Evolutionary conservation across 2,888 invertebrate species (phyloP).

Genomic region (Colostygia pectinataria): DNA sequence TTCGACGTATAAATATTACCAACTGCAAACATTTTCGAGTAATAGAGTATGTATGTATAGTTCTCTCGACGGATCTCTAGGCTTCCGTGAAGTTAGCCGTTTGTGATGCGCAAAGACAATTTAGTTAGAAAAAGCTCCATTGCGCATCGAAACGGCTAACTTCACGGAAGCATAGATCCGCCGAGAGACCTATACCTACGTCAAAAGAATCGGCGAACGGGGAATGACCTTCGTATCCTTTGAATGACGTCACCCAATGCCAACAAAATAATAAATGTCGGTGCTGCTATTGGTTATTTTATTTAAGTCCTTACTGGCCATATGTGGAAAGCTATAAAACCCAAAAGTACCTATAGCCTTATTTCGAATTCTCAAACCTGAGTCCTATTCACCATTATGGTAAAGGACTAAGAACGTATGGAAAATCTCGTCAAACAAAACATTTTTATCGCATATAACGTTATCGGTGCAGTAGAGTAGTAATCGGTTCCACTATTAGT

Average conservation of each 20-base stretch:
- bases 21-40: no score
- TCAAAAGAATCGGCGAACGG: slow-evolving; percentile 18
- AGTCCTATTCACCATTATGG: no score
- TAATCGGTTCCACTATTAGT: slow-evolving; percentile 51
- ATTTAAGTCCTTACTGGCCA: slow-evolving; percentile 34
- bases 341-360: slow-evolving; percentile 5
- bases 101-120: no score
- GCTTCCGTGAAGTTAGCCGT: no score
- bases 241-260: slow-evolving; percentile 47
- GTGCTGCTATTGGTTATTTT: slow-evolving; percentile 34
- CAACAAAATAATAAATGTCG: slow-evolving; percentile 26
- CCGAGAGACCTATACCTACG: no score
- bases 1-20: no score
- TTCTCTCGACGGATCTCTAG: no score
- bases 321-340: slow-evolving; percentile 37
- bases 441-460: slow-evolving; percentile 48
- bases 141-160: no score
- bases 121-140: no score
- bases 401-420: no score
- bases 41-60: no score
- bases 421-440: slow-evolving; percentile 30
- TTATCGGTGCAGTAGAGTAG: slow-evolving; percentile 47
- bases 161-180: no score
- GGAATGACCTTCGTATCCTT: slow-evolving; percentile 43
- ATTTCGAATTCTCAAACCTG: background rate